These are phyloP conservation scores for Stigmatopora argus DNA, from an alignment of 2,113 vertebrate species.

Conservation along the genomic window DNA sequence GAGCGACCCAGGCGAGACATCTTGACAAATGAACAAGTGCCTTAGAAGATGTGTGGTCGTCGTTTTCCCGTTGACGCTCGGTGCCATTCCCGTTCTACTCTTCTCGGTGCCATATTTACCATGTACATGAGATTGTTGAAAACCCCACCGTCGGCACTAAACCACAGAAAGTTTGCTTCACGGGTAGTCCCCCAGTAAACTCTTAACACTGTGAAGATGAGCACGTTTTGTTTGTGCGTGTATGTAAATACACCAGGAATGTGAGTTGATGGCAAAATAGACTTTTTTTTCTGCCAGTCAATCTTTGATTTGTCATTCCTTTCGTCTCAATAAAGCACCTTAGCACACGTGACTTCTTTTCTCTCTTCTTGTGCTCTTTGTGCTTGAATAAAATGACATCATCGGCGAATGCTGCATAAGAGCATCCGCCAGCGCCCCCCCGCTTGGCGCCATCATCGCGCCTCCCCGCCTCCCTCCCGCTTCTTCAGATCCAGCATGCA, in stretches of 20 bases:
- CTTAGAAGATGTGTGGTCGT: slow-evolving; percentile 44
- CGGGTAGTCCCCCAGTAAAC: slow-evolving; percentile 23
- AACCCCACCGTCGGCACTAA: slow-evolving; percentile 19
- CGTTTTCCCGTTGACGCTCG: background rate
- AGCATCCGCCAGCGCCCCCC: background rate
- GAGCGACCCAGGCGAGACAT: slow-evolving; percentile 7
- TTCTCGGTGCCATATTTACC: background rate
- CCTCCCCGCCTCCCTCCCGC: slow-evolving; percentile 5
- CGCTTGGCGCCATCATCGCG: background rate
- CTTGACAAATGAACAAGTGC: slow-evolving; percentile 48
- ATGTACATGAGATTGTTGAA: background rate
- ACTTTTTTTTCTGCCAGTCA: slow-evolving; percentile 46
- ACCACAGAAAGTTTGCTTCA: slow-evolving; percentile 24
- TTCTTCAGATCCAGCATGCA: slow-evolving; percentile 33
- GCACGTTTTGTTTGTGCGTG: slow-evolving; percentile 55
- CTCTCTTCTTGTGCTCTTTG: slow-evolving; percentile 55
- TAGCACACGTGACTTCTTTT: slow-evolving; percentile 64
- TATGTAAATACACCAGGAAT: slow-evolving; percentile 39
- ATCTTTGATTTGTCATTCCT: slow-evolving; percentile 60
- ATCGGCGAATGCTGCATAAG: slow-evolving; percentile 54
- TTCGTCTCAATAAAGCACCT: slow-evolving; percentile 77
- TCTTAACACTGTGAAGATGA: slow-evolving; percentile 23
- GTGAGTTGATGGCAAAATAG: slow-evolving; percentile 42
- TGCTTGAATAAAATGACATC: slow-evolving; percentile 65
- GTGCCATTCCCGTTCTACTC: background rate